Percentiles rank a stretch among this genome's conserved stretches.
phyloP scores from a whole-genome alignment of 1,140 invertebrate species.

The Pissodes strobi region DNA sequence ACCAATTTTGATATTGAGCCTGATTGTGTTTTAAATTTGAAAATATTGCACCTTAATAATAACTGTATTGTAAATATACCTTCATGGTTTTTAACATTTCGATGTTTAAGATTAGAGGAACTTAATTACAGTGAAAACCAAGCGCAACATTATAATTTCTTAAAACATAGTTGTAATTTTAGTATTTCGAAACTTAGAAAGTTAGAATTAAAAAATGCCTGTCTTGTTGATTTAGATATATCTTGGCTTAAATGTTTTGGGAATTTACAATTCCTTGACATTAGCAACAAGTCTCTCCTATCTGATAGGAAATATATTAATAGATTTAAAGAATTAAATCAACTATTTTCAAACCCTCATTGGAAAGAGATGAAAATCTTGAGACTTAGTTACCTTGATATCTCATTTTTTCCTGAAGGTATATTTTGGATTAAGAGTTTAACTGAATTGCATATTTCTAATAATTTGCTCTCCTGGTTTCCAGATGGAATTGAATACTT shows the following conservation, averaged over 20 bases:
- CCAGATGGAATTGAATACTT: slow-evolving; percentile 14
- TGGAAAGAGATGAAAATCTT: slow-evolving; percentile 12
- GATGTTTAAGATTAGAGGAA: slow-evolving; percentile 20
- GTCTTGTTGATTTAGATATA: slow-evolving; percentile 21
- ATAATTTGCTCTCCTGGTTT: slow-evolving; percentile 26
- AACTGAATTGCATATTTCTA: slow-evolving; percentile 19
- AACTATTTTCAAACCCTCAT: slow-evolving; percentile 2
- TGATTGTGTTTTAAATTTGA: slow-evolving; percentile 14
- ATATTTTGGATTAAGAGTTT: slow-evolving; percentile 16
- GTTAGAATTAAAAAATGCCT: slow-evolving; percentile 12
- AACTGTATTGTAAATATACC: slow-evolving; percentile 23
- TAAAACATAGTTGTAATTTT: slow-evolving; percentile 12
- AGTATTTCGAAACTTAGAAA: slow-evolving; percentile 8
- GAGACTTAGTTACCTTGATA: slow-evolving; percentile 4
- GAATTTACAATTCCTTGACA: slow-evolving; percentile 13
- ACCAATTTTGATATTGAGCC: slow-evolving; percentile 20
- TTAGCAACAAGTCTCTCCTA: slow-evolving; percentile 13
- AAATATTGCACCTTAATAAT: slow-evolving; percentile 12
- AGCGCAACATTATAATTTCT: slow-evolving; percentile 15
- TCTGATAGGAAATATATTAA: slow-evolving; percentile 2
- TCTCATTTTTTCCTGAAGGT: slow-evolving; percentile 20
- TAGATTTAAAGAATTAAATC: slow-evolving; percentile 9
- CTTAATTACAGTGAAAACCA: slow-evolving; percentile 24
- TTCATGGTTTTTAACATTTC: slow-evolving; percentile 19
- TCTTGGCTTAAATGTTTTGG: slow-evolving; percentile 8